A percentile compares a stretch with the other conserved stretches of the same genome.
Conservation (phyloP, 2,888 invertebrate genomes). For the Iselma pallidipennis region DNA sequence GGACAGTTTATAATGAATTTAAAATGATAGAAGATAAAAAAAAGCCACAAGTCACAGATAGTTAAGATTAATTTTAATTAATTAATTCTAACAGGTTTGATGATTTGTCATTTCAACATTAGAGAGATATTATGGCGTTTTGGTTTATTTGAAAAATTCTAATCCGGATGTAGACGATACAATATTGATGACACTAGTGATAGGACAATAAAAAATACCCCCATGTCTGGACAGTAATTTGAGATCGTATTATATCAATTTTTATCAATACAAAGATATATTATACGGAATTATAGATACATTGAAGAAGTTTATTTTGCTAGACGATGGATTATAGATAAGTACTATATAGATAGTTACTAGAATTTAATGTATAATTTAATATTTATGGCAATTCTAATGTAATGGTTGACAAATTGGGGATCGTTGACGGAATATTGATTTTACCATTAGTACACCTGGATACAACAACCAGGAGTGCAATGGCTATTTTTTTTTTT, state of each 20-base stretch:
- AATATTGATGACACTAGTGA: no score
- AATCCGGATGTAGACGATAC: no score
- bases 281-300: constrained; percentile 24
- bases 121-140: no score
- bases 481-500: constrained; percentile 30
- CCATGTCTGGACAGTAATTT: not conserved
- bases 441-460: constrained; percentile 47
- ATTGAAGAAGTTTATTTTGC: constrained; percentile 20
- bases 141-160: no score
- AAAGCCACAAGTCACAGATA: no score
- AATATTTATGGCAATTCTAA: constrained; percentile 45
- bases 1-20: no score
- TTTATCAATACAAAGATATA: constrained; percentile 15
- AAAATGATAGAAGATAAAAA: no score
- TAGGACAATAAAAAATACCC: no score
- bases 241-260: constrained; percentile 11
- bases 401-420: constrained; percentile 46
- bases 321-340: constrained; percentile 25
- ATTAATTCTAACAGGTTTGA: no score
- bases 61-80: no score
- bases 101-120: no score
- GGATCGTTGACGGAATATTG: constrained; percentile 43
- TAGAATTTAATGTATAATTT: constrained; percentile 39
- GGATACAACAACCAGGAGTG: constrained; percentile 32
- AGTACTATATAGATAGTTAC: constrained; percentile 33